Evolutionary conservation across 2,797 vertebrate genomes (phyloP), one percentile per base, ranked within the genome.

Genomic region (Schizopygopsis pylzovi): DNA sequence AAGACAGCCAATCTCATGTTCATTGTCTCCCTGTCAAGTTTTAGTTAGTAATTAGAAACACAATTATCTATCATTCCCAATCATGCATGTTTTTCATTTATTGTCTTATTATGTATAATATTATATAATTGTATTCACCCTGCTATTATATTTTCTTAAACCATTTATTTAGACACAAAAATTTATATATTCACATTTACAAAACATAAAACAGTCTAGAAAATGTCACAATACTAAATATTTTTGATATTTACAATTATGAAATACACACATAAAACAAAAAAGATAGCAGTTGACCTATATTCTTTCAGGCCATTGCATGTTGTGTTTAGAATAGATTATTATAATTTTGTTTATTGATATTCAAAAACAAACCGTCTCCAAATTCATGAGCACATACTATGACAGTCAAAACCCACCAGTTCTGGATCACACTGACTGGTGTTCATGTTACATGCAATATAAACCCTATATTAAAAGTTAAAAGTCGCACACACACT

Each of bases 401-500:
- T 37, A 37, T 12, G 4, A 70, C 37, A 12, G 4, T 22, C 16
- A 68, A 28, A 45, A 68, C n/a, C 0, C 37, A 71, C 47, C 72
- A 65, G 41, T 43, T 10, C 54, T 56, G 37, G 4, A 61, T 82
- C 16, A 45, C 39, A 8, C 20, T 18, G 12, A 47, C 12, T n/a
- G 2, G 9, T 77, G 39, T 52, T 39, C 28, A 63, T 65, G 5
- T 39, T 13, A 84, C 9, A 39, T 63, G 49, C 25, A 43, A 12
- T 76, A 67, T 47, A 37, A 45, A 2, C 22, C 20, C 28, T 52
- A 67, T 13, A 82, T 73, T 25, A 73, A 12, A 56, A 59, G 80
- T 71, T 56, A 75, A 75, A 67, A 67, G 63, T 70, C 82, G 56
- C 47, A 59, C n/a, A 59, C 18, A n/a, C 25, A 68, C 56, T 70